These are phyloP conservation scores for Ormyrus thymus DNA, from an alignment of 2,888 invertebrate genomes.

Conservation along the genomic window DNA sequence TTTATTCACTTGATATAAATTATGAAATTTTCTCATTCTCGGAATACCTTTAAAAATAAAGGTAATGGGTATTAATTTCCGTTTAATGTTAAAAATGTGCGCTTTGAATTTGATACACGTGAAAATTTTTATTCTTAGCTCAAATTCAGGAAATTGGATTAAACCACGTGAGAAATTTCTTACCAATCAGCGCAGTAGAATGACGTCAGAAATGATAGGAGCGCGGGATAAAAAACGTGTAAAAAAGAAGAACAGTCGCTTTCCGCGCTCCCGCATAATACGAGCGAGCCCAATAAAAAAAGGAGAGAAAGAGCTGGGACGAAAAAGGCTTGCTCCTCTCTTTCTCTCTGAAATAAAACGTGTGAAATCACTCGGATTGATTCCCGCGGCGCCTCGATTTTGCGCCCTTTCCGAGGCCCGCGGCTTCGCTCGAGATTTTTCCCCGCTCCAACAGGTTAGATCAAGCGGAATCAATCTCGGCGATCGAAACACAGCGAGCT, in stretches of 20 bases:
- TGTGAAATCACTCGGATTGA: slow-evolving; percentile 49
- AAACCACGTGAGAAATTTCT: too few relatives aligned
- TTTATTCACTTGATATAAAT: too few relatives aligned
- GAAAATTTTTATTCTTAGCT: too few relatives aligned
- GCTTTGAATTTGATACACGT: too few relatives aligned
- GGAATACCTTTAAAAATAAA: too few relatives aligned
- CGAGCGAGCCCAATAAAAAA: background rate
- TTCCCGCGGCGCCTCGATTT: slow-evolving; percentile 35
- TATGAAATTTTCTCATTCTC: too few relatives aligned
- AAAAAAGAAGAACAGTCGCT: background rate
- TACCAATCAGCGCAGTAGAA: too few relatives aligned
- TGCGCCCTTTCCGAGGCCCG: background rate
- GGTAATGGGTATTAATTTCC: too few relatives aligned
- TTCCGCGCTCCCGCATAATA: slow-evolving; percentile 3
- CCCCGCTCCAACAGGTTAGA: slow-evolving; percentile 54
- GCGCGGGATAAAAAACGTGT: too few relatives aligned
- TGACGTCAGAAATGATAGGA: too few relatives aligned
- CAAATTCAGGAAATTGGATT: too few relatives aligned
- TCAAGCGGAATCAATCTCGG: slow-evolving; percentile 60
- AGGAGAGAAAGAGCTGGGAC: background rate
- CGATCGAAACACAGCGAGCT: slow-evolving; percentile 7
- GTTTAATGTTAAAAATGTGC: too few relatives aligned
- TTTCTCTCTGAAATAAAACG: slow-evolving; percentile 32
- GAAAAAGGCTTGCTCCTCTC: background rate
- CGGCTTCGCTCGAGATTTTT: background rate